Conservation (phyloP, 2,797 vertebrate species). For the Salmo trutta region DNA sequence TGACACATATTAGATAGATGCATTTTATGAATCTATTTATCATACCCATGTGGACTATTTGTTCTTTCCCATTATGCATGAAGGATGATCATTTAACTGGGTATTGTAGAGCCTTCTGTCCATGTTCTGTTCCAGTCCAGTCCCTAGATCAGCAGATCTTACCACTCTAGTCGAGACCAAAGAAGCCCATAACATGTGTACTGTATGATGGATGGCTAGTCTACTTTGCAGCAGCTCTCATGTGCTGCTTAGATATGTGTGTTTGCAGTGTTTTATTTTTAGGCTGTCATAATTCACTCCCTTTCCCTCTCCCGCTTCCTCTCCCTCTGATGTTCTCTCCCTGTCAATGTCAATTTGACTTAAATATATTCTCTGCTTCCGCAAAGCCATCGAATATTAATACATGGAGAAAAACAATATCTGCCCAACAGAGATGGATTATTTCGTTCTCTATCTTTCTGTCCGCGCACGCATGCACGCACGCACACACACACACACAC, state of each 20-base stretch:
- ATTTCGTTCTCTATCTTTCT: slow-evolving; percentile 13
- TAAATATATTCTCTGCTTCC: slow-evolving; percentile 41
- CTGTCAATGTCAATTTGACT: slow-evolving; percentile 58
- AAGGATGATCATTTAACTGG: too few relatives aligned
- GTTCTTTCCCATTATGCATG: slow-evolving; percentile 12
- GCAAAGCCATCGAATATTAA: slow-evolving; percentile 44
- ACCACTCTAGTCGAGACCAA: slow-evolving; percentile 17
- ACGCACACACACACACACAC: background rate
- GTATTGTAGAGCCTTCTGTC: background rate
- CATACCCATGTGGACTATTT: slow-evolving; percentile 24
- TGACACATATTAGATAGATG: slow-evolving; percentile 29
- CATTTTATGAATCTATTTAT: slow-evolving; percentile 21
- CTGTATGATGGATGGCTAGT: slow-evolving; percentile 39
- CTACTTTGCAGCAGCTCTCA: slow-evolving; percentile 22
- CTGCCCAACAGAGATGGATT: slow-evolving; percentile 13
- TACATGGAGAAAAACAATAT: slow-evolving; percentile 32
- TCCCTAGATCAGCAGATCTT: slow-evolving; percentile 14
- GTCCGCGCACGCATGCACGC: slow-evolving; percentile 11
- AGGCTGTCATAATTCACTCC: slow-evolving; percentile 47
- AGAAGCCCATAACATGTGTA: slow-evolving; percentile 21
- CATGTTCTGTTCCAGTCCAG: background rate
- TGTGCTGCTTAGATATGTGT: slow-evolving; percentile 37
- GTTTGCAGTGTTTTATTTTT: slow-evolving; percentile 66
- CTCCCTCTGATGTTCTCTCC: slow-evolving; percentile 31
- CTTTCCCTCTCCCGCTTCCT: slow-evolving; percentile 29